Evolutionary conservation across 1,140 invertebrate genomes (phyloP).

Genomic region (Drosophila rufa): DNA sequence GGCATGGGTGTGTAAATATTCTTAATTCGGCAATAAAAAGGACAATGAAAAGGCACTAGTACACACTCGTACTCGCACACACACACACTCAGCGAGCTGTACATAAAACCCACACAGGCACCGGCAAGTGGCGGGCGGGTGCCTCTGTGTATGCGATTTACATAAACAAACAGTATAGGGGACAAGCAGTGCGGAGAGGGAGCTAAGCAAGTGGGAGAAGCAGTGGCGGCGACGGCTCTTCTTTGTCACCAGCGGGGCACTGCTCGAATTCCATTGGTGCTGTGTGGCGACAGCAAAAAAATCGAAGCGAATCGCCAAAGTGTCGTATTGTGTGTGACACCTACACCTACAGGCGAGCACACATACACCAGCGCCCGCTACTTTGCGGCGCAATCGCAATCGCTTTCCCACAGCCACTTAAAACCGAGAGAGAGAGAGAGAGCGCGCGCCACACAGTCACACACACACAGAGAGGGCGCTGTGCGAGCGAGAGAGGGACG

Average conservation of each 20-base stretch:
- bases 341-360: conserved; percentile 40
- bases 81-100: neutral
- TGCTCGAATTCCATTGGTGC: conserved; percentile 81
- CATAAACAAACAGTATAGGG: conserved; percentile 19
- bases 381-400: conserved; percentile 73
- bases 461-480: conserved; percentile 44
- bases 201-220: conserved; percentile 32
- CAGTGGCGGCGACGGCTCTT: conserved; percentile 33
- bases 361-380: conserved; percentile 29
- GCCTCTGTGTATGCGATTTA: conserved; percentile 22
- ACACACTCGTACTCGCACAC: neutral
- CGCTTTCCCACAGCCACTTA: conserved; percentile 49
- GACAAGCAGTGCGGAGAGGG: conserved; percentile 7
- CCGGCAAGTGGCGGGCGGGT: neutral
- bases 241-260: conserved; percentile 70
- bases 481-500: conserved; percentile 64
- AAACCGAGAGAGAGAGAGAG: conserved; percentile 24
- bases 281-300: conserved; percentile 72
- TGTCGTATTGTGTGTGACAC: conserved; percentile 75
- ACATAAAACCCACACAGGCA: conserved; percentile 5
- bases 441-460: conserved; percentile 21
- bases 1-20: conserved; percentile 13
- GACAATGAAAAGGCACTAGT: conserved; percentile 34
- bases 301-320: conserved; percentile 79
- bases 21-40: conserved; percentile 39